A percentile compares a stretch with the other conserved stretches of the same genome.
These are phyloP conservation scores for Melanostigma gelatinosum DNA, from an alignment of 2,113 vertebrate genomes.

Conservation along the genomic window DNA sequence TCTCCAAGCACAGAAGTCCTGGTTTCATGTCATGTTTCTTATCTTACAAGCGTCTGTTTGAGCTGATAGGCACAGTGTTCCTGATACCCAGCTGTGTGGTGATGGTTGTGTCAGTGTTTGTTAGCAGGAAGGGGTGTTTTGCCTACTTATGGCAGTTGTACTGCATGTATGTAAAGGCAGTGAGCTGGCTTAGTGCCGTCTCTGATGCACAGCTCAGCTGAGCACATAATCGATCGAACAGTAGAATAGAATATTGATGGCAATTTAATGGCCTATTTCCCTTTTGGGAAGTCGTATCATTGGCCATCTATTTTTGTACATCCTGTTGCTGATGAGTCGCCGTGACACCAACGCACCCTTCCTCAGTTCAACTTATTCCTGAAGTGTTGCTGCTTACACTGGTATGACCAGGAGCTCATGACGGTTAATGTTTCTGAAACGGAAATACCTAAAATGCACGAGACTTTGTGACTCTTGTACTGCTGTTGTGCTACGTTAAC, in stretches of 20 bases:
- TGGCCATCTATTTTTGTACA: constrained; percentile 49
- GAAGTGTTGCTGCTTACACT: background rate
- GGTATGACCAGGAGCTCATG: background rate
- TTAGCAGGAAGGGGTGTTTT: constrained; percentile 32
- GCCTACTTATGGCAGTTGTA: constrained; percentile 4
- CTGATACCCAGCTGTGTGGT: constrained; percentile 10
- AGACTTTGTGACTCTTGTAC: background rate
- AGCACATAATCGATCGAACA: background rate
- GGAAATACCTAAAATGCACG: background rate
- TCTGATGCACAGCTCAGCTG: background rate
- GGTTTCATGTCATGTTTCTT: constrained; percentile 29
- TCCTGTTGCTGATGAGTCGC: constrained; percentile 50
- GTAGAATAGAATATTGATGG: constrained; percentile 12
- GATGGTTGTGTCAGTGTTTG: background rate
- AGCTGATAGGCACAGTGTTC: constrained; percentile 10
- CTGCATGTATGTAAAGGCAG: background rate
- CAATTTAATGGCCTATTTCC: constrained; percentile 40
- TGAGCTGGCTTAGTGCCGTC: background rate
- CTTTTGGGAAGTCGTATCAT: constrained; percentile 33
- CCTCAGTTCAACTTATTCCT: background rate
- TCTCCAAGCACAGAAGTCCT: constrained; percentile 9
- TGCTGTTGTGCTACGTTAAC: background rate
- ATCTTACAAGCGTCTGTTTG: constrained; percentile 36
- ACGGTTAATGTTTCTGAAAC: background rate
- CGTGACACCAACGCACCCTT: background rate